phyloP scores from a whole-genome alignment of 2,888 invertebrate genomes.

The Oxycera nigricornis region DNA sequence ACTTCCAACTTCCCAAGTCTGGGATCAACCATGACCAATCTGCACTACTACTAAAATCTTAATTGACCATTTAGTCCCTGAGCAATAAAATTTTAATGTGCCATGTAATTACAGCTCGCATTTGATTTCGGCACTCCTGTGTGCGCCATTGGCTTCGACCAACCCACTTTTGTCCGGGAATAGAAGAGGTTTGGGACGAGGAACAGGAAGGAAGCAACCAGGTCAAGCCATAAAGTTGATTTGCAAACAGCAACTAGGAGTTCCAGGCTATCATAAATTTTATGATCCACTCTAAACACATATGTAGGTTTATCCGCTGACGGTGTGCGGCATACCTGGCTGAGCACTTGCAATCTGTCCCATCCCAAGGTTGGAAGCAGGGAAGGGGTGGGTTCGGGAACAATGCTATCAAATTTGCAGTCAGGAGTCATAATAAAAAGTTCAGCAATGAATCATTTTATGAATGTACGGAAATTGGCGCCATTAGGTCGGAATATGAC shows the following conservation, averaged over 20 bases:
- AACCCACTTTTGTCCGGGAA: neutral
- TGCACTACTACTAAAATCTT: conserved; percentile 19
- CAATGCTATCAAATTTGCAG: conserved; percentile 27
- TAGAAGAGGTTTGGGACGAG: neutral
- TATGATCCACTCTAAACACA: conserved; percentile 26
- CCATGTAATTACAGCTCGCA: conserved; percentile 31
- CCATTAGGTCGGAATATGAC: conserved; percentile 30
- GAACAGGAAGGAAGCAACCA: neutral
- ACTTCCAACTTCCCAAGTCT: neutral
- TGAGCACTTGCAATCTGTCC: conserved; percentile 10
- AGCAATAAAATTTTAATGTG: conserved; percentile 31
- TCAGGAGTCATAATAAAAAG: conserved; percentile 32
- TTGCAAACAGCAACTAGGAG: neutral
- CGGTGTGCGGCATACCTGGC: neutral
- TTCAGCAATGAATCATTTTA: conserved; percentile 37
- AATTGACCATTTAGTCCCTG: conserved; percentile 37
- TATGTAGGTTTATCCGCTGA: neutral
- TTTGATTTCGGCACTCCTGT: conserved; percentile 3
- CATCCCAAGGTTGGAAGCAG: neutral
- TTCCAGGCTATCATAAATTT: conserved; percentile 33
- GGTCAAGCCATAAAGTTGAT: neutral
- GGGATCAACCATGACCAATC: neutral
- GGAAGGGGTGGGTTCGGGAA: neutral
- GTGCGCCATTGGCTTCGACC: conserved; percentile 3
- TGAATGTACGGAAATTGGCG: conserved; percentile 36